Evolutionary conservation across 1,140 invertebrate species (phyloP).

Genomic region (Paraescarpia echinospica): DNA sequence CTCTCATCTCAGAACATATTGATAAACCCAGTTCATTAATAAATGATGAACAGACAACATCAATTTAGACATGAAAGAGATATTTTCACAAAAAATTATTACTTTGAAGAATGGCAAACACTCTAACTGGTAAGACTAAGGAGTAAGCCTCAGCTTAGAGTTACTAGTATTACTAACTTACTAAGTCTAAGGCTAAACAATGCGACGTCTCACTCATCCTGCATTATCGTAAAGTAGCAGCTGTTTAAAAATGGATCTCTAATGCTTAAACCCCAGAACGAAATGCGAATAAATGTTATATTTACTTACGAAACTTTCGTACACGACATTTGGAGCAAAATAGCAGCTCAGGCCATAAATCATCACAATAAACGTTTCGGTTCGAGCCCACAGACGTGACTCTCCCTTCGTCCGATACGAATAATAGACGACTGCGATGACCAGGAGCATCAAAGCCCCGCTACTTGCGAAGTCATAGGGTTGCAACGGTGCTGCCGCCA

Average conservation of each 20-base stretch:
- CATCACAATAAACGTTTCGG: background rate
- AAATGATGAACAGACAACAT: too few species aligned
- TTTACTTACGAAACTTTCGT: background rate
- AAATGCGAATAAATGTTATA: background rate
- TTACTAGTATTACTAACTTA: too few species aligned
- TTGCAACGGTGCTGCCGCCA: background rate
- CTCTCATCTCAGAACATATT: too few species aligned
- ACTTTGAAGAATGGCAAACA: too few species aligned
- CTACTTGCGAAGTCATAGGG: background rate
- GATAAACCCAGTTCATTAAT: too few species aligned
- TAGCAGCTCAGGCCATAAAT: background rate
- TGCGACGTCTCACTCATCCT: too few species aligned
- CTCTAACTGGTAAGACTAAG: too few species aligned
- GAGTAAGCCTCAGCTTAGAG: too few species aligned
- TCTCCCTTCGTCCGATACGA: background rate
- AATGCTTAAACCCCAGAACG: background rate
- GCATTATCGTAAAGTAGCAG: too few species aligned
- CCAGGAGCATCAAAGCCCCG: background rate
- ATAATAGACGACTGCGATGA: background rate
- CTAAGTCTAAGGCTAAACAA: too few species aligned
- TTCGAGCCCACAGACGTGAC: background rate
- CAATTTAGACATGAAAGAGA: too few species aligned
- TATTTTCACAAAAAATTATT: too few species aligned
- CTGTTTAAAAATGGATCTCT: background rate
- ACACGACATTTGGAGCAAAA: background rate